A percentile compares a stretch with the other conserved stretches of the same genome.
Evolutionary conservation across 2,113 vertebrate genomes (phyloP).

Genomic region (Pomatorhinus ruficollis): DNA sequence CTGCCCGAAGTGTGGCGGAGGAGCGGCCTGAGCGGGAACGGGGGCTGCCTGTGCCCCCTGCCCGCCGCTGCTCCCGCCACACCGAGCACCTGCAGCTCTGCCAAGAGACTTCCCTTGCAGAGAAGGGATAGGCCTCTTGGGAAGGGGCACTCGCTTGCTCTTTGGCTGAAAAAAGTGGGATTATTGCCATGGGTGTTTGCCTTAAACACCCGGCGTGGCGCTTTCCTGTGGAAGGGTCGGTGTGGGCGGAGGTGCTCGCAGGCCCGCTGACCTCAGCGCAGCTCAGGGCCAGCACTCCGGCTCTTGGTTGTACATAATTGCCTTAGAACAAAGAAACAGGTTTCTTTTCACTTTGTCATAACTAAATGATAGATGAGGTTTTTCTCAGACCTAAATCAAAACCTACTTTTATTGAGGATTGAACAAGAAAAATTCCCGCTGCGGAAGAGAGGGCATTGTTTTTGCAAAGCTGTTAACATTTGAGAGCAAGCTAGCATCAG

Average conservation of each 20-base stretch:
- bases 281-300: background rate
- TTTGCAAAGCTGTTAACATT: background rate
- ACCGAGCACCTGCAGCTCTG: accelerated
- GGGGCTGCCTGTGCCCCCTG: background rate
- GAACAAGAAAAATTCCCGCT: background rate
- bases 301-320: background rate
- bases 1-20: background rate
- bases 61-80: background rate
- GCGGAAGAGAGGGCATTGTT: background rate
- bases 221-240: background rate
- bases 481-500: background rate
- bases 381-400: background rate
- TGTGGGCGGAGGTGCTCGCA: accelerated
- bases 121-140: background rate
- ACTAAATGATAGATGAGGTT: background rate
- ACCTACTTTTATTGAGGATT: background rate
- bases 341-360: background rate
- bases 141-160: background rate
- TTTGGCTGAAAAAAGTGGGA: background rate
- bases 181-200: background rate
- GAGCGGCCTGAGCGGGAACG: background rate
- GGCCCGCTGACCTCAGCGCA: accelerated
- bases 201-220: background rate
- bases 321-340: background rate
- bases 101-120: background rate